phyloP scores from a whole-genome alignment of 2,888 invertebrate genomes.

The Drosophila paranaensis region DNA sequence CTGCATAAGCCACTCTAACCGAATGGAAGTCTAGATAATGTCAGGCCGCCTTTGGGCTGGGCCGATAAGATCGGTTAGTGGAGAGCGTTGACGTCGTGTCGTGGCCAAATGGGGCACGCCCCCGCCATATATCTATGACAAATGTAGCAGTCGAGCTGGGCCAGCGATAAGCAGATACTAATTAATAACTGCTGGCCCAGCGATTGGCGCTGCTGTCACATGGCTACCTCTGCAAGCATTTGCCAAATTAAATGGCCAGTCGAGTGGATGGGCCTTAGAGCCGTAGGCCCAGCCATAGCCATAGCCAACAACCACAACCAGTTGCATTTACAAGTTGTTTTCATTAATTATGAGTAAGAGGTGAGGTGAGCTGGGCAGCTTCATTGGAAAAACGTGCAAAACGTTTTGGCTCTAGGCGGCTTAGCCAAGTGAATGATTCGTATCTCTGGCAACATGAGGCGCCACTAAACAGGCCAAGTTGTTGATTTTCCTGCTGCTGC shows the following conservation, averaged over 20 bases:
- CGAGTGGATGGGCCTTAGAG: slow-evolving; percentile 26
- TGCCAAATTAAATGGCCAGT: slow-evolving; percentile 59
- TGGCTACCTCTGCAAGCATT: slow-evolving; percentile 47
- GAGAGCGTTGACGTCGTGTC: slow-evolving; percentile 43
- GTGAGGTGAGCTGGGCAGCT: slow-evolving; percentile 51
- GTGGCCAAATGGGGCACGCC: slow-evolving; percentile 47
- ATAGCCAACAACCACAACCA: slow-evolving; percentile 26
- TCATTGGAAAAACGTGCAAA: slow-evolving; percentile 81
- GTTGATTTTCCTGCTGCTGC: slow-evolving; percentile 42
- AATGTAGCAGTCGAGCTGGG: slow-evolving; percentile 64
- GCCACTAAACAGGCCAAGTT: slow-evolving; percentile 56
- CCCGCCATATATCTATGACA: slow-evolving; percentile 65
- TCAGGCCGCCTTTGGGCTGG: slow-evolving; percentile 49
- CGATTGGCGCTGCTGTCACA: slow-evolving; percentile 61
- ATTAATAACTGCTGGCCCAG: slow-evolving; percentile 62
- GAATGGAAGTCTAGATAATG: slow-evolving; percentile 64
- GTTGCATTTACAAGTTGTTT: slow-evolving; percentile 57
- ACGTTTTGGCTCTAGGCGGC: slow-evolving; percentile 63
- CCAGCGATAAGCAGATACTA: slow-evolving; percentile 75
- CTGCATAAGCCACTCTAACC: slow-evolving; percentile 28
- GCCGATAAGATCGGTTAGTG: slow-evolving; percentile 60
- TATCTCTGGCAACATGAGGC: slow-evolving; percentile 63
- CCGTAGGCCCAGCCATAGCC: slow-evolving; percentile 23
- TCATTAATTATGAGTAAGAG: slow-evolving; percentile 74
- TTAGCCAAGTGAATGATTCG: slow-evolving; percentile 76